These are phyloP conservation scores for Bergia sp. DNA, from an alignment of 92 coral and sea anemone species.

Conservation along the genomic window DNA sequence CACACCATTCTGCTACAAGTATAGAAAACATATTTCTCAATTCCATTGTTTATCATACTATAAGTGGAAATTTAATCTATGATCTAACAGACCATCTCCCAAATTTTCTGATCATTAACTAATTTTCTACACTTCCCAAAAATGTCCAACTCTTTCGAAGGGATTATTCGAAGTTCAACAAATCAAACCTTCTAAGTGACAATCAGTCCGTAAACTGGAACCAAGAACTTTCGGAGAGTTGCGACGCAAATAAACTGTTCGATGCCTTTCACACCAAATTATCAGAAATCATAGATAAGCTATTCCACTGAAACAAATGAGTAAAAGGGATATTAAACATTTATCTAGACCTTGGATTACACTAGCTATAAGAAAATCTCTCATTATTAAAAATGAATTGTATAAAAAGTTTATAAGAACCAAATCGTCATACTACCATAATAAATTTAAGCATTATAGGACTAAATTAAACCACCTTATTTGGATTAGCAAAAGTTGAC, in stretches of 20 bases:
- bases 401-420: neutral
- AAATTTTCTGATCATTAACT: neutral
- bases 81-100: too few species aligned
- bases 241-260: neutral
- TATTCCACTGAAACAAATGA: neutral
- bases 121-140: neutral
- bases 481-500: neutral
- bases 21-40: neutral
- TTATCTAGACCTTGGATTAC: neutral
- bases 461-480: neutral
- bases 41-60: neutral
- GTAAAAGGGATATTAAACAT: neutral
- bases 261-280: too few species aligned
- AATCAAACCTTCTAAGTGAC: neutral
- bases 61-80: too few species aligned
- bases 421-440: neutral
- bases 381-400: neutral
- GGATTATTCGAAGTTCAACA: neutral
- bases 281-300: neutral
- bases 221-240: neutral
- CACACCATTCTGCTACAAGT: neutral
- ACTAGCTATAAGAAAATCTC: neutral
- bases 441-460: neutral
- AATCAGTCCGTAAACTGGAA: neutral
- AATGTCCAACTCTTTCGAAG: neutral